Evolutionary conservation across 2,113 vertebrate species (phyloP).

Genomic region (Gavia stellata): DNA sequence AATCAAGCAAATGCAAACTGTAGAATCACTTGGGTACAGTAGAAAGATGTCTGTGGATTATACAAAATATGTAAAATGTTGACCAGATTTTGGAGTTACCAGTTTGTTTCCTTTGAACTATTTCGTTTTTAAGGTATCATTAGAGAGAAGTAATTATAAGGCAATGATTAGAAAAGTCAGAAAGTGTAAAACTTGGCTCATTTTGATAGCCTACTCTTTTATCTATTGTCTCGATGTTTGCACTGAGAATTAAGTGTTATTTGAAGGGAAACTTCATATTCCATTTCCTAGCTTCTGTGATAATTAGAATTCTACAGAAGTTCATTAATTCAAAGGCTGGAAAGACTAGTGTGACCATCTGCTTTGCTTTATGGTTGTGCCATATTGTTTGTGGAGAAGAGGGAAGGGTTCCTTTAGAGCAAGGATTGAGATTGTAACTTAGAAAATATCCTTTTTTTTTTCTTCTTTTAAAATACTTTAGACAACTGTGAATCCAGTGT

Average conservation of each 20-base stretch:
- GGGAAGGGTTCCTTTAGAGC: neutral
- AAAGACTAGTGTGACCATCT: neutral
- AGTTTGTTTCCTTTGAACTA: neutral
- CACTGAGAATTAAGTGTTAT: neutral
- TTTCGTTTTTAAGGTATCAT: neutral
- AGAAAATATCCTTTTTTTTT: neutral
- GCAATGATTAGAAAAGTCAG: neutral
- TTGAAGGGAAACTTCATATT: neutral
- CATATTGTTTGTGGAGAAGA: neutral
- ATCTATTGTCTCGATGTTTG: neutral
- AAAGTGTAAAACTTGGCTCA: neutral
- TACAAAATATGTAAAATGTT: neutral
- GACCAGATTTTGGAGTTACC: neutral
- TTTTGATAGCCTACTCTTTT: neutral
- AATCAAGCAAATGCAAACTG: neutral
- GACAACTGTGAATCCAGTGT: neutral
- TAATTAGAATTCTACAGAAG: neutral
- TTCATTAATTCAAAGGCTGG: neutral
- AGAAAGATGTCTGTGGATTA: neutral
- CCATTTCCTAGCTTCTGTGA: neutral
- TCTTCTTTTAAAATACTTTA: neutral
- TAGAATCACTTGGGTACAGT: neutral
- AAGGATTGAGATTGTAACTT: neutral
- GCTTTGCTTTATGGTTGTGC: neutral
- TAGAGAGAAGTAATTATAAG: neutral